Percentiles rank a stretch among this genome's conserved stretches.
Evolutionary conservation across 2,113 vertebrate genomes (phyloP).

Genomic region (Colistium nudipinnis): DNA sequence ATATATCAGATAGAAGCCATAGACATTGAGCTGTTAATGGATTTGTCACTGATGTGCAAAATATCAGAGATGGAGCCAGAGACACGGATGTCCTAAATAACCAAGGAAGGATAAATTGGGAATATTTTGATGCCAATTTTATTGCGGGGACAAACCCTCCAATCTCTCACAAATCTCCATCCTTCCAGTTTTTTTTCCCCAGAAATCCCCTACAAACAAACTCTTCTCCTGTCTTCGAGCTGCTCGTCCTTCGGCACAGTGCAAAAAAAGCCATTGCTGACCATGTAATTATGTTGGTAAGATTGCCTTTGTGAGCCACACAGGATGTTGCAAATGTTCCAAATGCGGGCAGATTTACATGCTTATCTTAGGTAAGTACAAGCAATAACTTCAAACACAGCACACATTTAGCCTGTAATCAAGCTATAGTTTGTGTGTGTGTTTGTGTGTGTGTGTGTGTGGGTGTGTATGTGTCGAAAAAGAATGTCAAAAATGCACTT

Average conservation of each 20-base stretch:
- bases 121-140: neutral
- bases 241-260: neutral
- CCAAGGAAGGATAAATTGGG: neutral
- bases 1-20: neutral
- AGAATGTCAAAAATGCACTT: slow-evolving; percentile 36
- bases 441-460: neutral
- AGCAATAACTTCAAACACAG: slow-evolving; percentile 11
- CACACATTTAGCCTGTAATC: slow-evolving; percentile 35
- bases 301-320: slow-evolving; percentile 5
- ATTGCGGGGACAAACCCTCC: neutral
- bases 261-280: neutral
- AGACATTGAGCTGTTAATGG: neutral
- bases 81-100: neutral
- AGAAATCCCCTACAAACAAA: neutral
- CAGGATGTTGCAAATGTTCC: neutral
- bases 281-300: neutral
- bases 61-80: neutral
- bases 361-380: slow-evolving; percentile 13
- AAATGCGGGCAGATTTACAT: slow-evolving; percentile 17
- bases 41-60: neutral
- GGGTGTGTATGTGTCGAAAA: neutral
- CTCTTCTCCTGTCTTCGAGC: slow-evolving; percentile 1
- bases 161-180: too few relatives aligned
- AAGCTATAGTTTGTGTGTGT: neutral
- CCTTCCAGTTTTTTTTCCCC: too few relatives aligned